A percentile compares a stretch with the other conserved stretches of the same genome.
phyloP scores from a whole-genome alignment of 2,113 vertebrate species.

The Emydocephalus ijimae region DNA sequence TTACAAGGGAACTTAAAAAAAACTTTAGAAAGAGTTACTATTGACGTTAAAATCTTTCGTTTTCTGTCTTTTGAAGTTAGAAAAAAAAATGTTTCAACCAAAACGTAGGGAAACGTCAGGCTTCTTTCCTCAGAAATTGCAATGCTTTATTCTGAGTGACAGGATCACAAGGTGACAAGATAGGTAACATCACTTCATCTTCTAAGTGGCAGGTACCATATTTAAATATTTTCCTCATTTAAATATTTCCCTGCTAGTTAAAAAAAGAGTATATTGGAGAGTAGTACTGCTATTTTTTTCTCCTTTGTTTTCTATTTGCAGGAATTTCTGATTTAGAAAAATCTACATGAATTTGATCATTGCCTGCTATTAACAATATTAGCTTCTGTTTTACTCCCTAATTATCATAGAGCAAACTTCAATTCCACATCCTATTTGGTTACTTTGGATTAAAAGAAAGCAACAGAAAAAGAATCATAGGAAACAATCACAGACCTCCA shows the following conservation, averaged over 20 bases:
- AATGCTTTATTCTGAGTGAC: background rate
- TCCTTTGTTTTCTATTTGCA: background rate
- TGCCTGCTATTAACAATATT: background rate
- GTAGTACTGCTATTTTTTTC: background rate
- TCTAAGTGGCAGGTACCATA: background rate
- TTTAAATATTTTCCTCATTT: background rate
- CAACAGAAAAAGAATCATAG: background rate
- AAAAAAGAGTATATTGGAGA: background rate
- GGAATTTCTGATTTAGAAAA: background rate
- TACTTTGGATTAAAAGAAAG: background rate
- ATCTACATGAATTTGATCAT: too few relatives aligned
- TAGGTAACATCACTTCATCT: background rate
- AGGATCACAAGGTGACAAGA: background rate
- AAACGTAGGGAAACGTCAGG: background rate
- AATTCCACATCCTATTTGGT: background rate
- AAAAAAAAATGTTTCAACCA: background rate
- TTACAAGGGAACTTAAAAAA: background rate
- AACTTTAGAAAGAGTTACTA: background rate
- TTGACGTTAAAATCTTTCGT: background rate
- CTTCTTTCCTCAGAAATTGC: background rate
- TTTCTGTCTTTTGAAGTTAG: background rate
- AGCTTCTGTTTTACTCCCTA: background rate
- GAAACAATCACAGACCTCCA: background rate
- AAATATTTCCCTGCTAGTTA: background rate
- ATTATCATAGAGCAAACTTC: background rate